Conservation (phyloP, 2,113 vertebrate species). For the Tinamus guttatus region DNA sequence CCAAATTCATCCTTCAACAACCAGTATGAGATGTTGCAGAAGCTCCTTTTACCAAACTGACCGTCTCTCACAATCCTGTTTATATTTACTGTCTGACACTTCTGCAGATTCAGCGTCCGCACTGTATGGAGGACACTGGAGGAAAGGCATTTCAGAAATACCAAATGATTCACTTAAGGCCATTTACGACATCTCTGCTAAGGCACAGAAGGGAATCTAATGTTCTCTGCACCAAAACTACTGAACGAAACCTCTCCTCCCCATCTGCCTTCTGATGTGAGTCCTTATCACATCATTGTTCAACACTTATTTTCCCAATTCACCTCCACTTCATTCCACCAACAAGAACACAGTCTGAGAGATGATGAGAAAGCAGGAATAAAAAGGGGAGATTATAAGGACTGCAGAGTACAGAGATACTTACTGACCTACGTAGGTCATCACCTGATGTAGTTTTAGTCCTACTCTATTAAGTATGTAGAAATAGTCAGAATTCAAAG, state of each 20-base stretch:
- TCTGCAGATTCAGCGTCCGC: neutral
- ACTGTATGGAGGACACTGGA: neutral
- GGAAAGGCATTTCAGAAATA: neutral
- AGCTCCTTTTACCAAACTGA: neutral
- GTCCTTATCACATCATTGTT: neutral
- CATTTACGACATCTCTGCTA: neutral
- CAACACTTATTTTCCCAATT: neutral
- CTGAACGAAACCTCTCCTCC: neutral
- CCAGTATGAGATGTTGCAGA: neutral
- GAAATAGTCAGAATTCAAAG: neutral
- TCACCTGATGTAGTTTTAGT: neutral
- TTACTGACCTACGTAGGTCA: neutral
- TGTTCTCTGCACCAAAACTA: neutral
- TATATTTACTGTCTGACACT: neutral
- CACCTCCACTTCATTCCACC: neutral
- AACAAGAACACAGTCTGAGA: neutral
- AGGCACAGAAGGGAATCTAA: neutral
- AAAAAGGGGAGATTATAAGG: neutral
- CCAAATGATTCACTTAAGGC: neutral
- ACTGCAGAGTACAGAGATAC: neutral
- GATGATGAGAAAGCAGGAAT: neutral
- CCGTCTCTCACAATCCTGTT: neutral
- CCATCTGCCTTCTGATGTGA: neutral
- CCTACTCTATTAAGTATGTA: neutral
- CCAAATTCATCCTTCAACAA: neutral